Evolutionary conservation across 1,140 invertebrate species (phyloP), one percentile per base, ranked within the genome.

Genomic region (Galendromus occidentalis): DNA sequence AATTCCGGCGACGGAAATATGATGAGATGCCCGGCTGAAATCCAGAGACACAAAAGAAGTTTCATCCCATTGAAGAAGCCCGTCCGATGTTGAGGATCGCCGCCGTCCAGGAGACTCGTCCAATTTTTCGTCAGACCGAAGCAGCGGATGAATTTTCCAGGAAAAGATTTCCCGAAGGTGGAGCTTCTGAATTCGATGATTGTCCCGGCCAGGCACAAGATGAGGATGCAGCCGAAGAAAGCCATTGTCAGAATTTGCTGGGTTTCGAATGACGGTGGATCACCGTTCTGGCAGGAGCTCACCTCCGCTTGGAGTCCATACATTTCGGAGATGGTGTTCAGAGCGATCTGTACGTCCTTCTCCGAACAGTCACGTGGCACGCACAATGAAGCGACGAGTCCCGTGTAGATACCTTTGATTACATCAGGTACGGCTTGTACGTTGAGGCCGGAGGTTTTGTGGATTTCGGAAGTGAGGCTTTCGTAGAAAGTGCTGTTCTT

Each of bases 1-100:
- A 59, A 59, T 59, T 59, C 51, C 33, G 51, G 51, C 22, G 51
- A 59, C 51, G 51, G 51, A 25, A 59, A 59, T 17, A 59, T 59
- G 51, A 59, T 59, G 20, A 59, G 14, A 25, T 59, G 51, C 2
- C 51, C 51, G n/a, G 51, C 25, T 17, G 51, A 17, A 25, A 59
- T 59, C 51, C 51, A 59, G 6, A 59, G 51, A 59, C 51, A 59
- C 22, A 59, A 59, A 18, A 59, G 51, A 25, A 59, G 51, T 59
- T 59, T 59, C 9, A 59, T 4, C 25, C 51, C 51, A 59, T 59
- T 59, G n/a, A 59, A 33, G 22, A 29, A 59, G 33, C 51, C 51
- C 22, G 51, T 59, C 14, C 51, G 51, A 25, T 22, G 12, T 17
- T 4, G 25, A 59, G 25, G 25, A 59, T 25, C 51, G 20, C 33